Evolutionary conservation across 1,140 invertebrate species (phyloP).

Genomic region (Philaenus spumarius): DNA sequence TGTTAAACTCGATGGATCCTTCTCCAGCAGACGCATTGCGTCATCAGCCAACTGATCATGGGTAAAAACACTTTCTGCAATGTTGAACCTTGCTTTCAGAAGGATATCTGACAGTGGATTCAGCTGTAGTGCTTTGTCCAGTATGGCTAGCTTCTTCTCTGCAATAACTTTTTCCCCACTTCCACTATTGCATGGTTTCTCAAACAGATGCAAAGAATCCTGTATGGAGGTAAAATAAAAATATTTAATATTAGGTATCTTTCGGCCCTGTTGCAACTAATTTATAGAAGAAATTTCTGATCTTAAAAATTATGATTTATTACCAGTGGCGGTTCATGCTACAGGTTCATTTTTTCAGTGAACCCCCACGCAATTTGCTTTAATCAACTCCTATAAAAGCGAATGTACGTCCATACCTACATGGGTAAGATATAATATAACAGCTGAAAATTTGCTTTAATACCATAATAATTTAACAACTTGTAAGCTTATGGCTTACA

Average conservation of each 20-base stretch:
- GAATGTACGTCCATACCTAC: too few species aligned
- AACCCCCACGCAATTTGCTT: too few species aligned
- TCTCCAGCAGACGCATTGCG: conserved; percentile 43
- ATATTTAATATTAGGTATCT: conserved; percentile 12
- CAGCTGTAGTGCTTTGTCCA: conserved; percentile 46
- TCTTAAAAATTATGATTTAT: too few species aligned
- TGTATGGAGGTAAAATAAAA: conserved; percentile 29
- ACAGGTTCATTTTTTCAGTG: too few species aligned
- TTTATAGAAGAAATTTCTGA: too few species aligned
- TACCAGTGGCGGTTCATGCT: too few species aligned
- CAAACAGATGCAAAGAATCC: conserved; percentile 36
- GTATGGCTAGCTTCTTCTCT: conserved; percentile 48
- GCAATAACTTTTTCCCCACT: conserved; percentile 39
- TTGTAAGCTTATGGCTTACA: too few species aligned
- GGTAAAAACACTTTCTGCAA: conserved; percentile 45
- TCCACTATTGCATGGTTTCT: conserved; percentile 39
- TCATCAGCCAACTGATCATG: conserved; percentile 42
- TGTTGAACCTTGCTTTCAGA: conserved; percentile 42
- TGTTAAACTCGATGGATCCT: conserved; percentile 47
- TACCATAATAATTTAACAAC: too few species aligned
- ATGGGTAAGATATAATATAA: too few species aligned
- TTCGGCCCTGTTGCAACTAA: too few species aligned
- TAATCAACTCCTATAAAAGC: too few species aligned
- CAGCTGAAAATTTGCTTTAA: too few species aligned
- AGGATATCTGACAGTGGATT: conserved; percentile 44